Percentiles rank a stretch among this genome's conserved stretches.
Conservation (phyloP, 1,140 invertebrate genomes). For the Kradibia gibbosae region DNA sequence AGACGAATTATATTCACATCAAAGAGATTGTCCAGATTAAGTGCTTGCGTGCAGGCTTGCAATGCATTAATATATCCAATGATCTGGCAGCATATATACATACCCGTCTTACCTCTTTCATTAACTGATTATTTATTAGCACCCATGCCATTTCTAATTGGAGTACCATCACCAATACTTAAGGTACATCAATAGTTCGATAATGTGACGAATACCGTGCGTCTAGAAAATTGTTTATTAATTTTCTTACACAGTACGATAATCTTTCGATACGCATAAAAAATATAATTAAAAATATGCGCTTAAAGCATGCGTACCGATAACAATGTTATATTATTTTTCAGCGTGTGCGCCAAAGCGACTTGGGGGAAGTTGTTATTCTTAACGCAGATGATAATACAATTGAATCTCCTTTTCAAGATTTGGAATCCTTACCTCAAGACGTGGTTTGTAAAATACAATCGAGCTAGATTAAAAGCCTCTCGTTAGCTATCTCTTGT, state of each 20-base stretch:
- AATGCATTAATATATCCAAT: constrained; percentile 96
- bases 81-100: constrained; percentile 98
- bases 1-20: constrained; percentile 93
- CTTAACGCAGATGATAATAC: constrained; percentile 92
- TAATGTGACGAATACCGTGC: too few species aligned
- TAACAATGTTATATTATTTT: constrained; percentile 56
- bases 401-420: constrained; percentile 89
- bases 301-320: too few species aligned
- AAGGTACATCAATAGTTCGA: constrained; percentile 76
- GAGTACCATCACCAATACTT: constrained; percentile 87
- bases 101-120: constrained; percentile 90
- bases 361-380: constrained; percentile 93
- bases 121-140: constrained; percentile 93
- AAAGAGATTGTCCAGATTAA: constrained; percentile 86
- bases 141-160: constrained; percentile 96
- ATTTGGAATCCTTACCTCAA: constrained; percentile 86
- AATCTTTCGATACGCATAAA: not conserved
- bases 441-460: constrained; percentile 79
- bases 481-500: too few species aligned
- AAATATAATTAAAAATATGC: not conserved
- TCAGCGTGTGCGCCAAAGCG: constrained; percentile 79
- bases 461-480: not conserved
- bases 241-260: too few species aligned
- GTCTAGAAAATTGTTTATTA: too few species aligned
- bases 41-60: constrained; percentile 94